Evolutionary conservation across 1,140 invertebrate genomes (phyloP), one percentile per base, ranked within the genome.

Genomic region (Hyphantria cunea): DNA sequence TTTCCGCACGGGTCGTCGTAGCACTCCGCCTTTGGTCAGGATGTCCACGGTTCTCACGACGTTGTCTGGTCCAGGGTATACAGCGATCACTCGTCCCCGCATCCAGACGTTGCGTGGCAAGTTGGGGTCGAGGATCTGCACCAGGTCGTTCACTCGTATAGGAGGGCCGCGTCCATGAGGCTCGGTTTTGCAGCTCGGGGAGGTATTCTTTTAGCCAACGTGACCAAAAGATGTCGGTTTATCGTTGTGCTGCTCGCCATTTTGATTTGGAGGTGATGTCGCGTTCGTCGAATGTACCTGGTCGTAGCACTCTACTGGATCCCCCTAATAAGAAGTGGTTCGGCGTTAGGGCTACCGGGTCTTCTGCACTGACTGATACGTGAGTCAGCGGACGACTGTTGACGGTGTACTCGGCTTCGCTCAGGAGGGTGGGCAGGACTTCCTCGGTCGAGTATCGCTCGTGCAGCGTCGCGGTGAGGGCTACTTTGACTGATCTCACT

Each of bases 401-500:
- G 0, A 86, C 66, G 0, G 63, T 63, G 9, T 63, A 60, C 58
- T 79, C 80, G 0, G 65, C 78, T 49, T 88, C 79, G 0, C 42
- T 17, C 0, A 88, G 59, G 0, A 80, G 15, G 0, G 78, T 83
- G 0, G 5, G 0, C 0, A 84, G 59, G 0, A 66, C 60, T 45
- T 81, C 76, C 58, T 81, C 74, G 12, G 13, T 48, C 0, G 75
- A 70, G 2, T 47, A 13, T n/a, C 70, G 34, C 6, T 70, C 69
- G 0, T 65, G 47, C 0, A 80, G 44, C 0, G 61, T 64, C 0
- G 56, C 34, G 0, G 56, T 33, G 0, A 90, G 54, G 0, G 80
- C 71, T 6, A 66, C 68, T 56, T 91, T 89, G 0, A 86, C 78
- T 0, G 70, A 70, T 2, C 80, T 65, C 0, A 91, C 78, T 6